Base-by-base conservation (phyloP, 2,113 vertebrate species). In the Platichthys stellatus region DNA sequence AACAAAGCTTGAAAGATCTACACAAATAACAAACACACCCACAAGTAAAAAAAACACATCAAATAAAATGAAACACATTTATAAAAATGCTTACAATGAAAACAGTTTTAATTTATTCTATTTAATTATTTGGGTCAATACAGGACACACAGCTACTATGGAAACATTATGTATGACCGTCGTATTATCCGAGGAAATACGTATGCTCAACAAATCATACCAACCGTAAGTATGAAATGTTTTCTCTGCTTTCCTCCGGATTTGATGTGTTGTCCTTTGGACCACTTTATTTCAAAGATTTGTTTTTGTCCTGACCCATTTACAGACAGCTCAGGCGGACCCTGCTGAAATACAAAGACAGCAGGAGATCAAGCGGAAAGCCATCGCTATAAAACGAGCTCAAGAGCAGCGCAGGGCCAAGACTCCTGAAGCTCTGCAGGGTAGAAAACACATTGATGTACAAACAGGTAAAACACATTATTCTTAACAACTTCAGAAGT, bases 181-280 rank as follows among this genome's bases (percentile, higher is more conserved):
- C 95, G 96, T 15, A 96, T 99, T 74, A 93, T 98, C 83, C 95
- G 97, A n/a, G 97, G 98, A 84, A 97, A 94, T 80, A 97, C 95
- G 0, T 95, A 96, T 0, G 93, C 95, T 2, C 86, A 94, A 1
- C 90, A 91, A 0, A 54, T 88, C 0, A 17, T 87, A 1, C 93
- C 92, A 1, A 53, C 60, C 31, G 91, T 92, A 66, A 61, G 89
- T 86, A 12, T 10, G 12, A 43, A 13, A 43, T 11, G 11, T 43
- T 43, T 11, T 13, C 40, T 43, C 11, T 43, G 40, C 40, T 43
- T 11, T 43, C 40, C 12, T 43, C 40, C 40, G 3, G 40, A 12
- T 43, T 43, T 43, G 40, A 43, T 43, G 13, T 13, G 40, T 43
- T 43, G 12, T 43, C 40, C 40, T 13, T 13, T 13, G 10, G 40